These are phyloP conservation scores for Strongylocentrotus purpuratus DNA, from an alignment of 35 echinoderm and acorn worm species.

Conservation along the genomic window DNA sequence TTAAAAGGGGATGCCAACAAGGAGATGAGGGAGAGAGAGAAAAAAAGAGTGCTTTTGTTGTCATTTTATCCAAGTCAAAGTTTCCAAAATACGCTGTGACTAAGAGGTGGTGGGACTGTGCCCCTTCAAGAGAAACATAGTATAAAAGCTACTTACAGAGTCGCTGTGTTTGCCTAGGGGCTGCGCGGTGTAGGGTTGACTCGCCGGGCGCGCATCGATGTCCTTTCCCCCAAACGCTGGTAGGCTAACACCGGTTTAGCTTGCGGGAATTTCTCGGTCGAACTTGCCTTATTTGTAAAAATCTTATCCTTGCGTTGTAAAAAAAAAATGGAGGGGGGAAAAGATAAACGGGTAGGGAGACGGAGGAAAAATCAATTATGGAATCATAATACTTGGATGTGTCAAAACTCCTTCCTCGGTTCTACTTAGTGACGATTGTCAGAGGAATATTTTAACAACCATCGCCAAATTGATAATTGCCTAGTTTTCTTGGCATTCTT, in stretches of 20 bases:
- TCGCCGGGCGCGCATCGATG: background rate
- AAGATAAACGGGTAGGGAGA: background rate
- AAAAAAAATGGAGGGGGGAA: background rate
- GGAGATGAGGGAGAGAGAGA: background rate
- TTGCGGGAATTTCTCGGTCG: background rate
- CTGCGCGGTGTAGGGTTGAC: background rate
- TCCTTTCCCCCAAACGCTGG: background rate
- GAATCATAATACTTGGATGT: background rate
- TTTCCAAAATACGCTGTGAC: background rate
- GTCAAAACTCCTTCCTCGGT: background rate
- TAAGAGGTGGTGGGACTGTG: background rate
- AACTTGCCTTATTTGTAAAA: background rate
- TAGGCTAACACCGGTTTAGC: conserved; percentile 7
- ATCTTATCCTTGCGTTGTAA: background rate
- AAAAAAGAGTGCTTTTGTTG: background rate
- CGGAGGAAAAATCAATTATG: background rate
- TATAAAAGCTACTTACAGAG: background rate
- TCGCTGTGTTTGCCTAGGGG: background rate
- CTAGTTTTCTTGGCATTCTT: background rate
- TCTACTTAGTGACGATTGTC: background rate
- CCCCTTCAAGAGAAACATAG: background rate
- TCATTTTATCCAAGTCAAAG: conserved; percentile 11
- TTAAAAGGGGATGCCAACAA: background rate
- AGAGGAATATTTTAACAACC: conserved; percentile 4
- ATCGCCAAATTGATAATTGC: background rate